These are phyloP conservation scores for Peucedramus taeniatus DNA, from an alignment of 2,113 vertebrate genomes.

Conservation along the genomic window DNA sequence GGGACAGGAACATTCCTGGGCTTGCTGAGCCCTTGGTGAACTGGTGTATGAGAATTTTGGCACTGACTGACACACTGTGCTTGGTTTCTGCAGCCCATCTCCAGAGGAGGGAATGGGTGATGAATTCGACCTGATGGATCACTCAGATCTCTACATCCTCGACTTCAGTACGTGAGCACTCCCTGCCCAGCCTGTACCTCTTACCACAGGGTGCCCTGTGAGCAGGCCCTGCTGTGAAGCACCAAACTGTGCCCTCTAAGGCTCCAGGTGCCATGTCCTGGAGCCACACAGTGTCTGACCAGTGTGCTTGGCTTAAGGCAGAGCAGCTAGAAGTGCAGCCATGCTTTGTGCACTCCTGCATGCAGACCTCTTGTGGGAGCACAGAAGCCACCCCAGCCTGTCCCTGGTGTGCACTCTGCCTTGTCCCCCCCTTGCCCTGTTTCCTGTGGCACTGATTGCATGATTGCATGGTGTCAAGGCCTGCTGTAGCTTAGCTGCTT, in stretches of 20 bases:
- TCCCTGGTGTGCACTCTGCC: background rate
- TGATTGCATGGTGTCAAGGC: accelerated
- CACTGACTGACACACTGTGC: background rate
- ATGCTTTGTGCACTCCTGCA: background rate
- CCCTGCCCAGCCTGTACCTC: background rate
- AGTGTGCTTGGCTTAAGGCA: background rate
- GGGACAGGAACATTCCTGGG: background rate
- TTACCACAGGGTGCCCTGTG: background rate
- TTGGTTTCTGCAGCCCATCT: constrained; percentile 83
- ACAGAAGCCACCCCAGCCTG: background rate
- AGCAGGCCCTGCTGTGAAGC: background rate
- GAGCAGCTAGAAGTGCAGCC: background rate
- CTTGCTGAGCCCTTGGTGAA: background rate
- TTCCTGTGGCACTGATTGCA: background rate
- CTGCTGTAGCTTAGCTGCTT: background rate
- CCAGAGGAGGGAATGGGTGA: constrained; percentile 97
- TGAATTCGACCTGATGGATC: constrained; percentile 98
- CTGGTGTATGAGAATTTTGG: background rate
- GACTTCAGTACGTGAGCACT: constrained; percentile 92
- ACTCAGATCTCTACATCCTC: constrained; percentile 97
- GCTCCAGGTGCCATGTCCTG: background rate
- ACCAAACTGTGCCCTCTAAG: accelerated
- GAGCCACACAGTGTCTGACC: background rate
- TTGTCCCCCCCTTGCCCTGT: background rate
- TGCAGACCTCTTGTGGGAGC: background rate